Evolutionary conservation across 2,888 invertebrate species (phyloP), one percentile per base, ranked within the genome.

Genomic region (Andrena haemorrhoa): DNA sequence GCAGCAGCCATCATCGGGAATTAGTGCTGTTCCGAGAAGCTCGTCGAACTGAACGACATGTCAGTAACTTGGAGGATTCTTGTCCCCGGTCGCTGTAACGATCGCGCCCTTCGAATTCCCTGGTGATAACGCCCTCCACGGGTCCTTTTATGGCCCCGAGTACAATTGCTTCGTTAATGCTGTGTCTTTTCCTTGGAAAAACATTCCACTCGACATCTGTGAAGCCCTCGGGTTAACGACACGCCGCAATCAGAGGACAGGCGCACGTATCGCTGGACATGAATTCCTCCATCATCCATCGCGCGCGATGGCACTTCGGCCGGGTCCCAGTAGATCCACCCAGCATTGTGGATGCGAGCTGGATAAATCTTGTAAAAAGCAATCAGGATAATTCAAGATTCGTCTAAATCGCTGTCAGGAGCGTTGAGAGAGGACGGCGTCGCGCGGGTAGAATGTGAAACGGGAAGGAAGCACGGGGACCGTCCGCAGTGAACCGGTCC

Each of bases 11-110:
- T 88, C 85, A 76, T 86, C 85, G 75, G 61, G 84, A 88, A 88
- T 88, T 86, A 88, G 86, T 88, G 76, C 78, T 85, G 74, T 87
- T 88, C 88, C 81, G 51, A 84, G 88, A 87, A 87, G 77, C 80
- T 63, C 73, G 68, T 77, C 85, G 73, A 87, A 85, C 83, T 70
- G 63, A 61, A 65, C 64, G 73, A 72, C 66, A 81, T 76, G 71
- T 64, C 76, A 7, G 76, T 80, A 66, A 73, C 64, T 49, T 60
- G 41, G 31, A 70, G 47, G 66, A 56, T 68, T 75, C 83, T 47
- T 66, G 83, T 61, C 56, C 49, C 63, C 41, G 35, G 56, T 53
- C 66, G 53, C 53, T 61, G 66, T 35, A 66, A 78, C 80, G 78
- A 80, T 80, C 47, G 78, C 77, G 51, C 65, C 53, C 70, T 71